phyloP scores from a whole-genome alignment of 2,113 vertebrate species.

The Menidia beryllina region DNA sequence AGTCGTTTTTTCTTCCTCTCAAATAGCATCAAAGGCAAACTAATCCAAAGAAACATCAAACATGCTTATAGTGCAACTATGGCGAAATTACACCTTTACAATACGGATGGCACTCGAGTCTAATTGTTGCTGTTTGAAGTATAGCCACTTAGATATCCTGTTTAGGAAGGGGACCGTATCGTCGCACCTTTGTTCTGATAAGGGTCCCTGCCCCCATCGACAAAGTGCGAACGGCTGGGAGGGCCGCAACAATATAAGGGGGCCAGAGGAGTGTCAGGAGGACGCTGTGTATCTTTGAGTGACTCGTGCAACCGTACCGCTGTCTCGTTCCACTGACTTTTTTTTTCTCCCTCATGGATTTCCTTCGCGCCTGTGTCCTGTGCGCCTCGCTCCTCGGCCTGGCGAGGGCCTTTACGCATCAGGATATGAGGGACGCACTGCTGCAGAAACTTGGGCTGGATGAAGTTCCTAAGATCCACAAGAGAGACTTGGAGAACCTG shows the following conservation, averaged over 20 bases:
- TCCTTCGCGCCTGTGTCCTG: conserved; percentile 68
- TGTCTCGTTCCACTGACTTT: conserved; percentile 1
- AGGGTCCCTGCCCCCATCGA: conserved; percentile 80
- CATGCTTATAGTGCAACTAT: conserved; percentile 29
- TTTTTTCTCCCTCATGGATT: conserved; percentile 69
- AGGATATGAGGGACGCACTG: conserved; percentile 84
- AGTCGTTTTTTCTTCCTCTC: no score
- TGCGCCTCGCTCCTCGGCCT: conserved; percentile 61
- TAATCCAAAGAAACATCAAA: conserved; percentile 27
- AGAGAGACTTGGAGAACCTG: conserved; percentile 85
- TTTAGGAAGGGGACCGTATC: conserved; percentile 79
- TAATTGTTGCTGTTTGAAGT: conserved; percentile 75
- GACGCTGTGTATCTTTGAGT: conserved; percentile 45
- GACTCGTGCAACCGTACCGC: conserved; percentile 39
- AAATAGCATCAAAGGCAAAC: neutral
- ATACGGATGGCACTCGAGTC: conserved; percentile 53
- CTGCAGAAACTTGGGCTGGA: conserved; percentile 86
- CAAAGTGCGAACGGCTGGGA: conserved; percentile 86
- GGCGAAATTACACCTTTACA: conserved; percentile 49
- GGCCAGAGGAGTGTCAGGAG: conserved; percentile 48
- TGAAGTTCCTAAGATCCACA: conserved; percentile 85
- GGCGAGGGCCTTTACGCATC: conserved; percentile 78
- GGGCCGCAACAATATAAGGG: conserved; percentile 78
- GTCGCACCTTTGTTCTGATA: conserved; percentile 81
- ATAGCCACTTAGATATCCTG: conserved; percentile 74